These are phyloP conservation scores for Takifugu ocellatus DNA, from an alignment of 2,797 vertebrate genomes.

Conservation along the genomic window DNA sequence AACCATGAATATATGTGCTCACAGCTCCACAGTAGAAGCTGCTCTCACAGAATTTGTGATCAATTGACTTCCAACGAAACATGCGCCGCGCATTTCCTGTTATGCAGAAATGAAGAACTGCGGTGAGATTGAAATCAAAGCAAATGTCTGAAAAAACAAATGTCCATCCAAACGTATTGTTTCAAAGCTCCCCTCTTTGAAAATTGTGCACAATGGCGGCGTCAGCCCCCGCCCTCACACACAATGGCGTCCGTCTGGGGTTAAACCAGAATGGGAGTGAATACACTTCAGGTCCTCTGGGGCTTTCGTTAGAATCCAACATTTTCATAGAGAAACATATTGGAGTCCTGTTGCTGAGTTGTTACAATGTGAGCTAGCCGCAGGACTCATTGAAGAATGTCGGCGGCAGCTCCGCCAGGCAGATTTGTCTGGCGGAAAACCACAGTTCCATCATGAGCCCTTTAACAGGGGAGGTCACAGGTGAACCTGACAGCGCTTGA, in stretches of 20 bases:
- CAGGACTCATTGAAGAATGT: not conserved
- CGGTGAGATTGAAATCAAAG: slow-evolving; percentile 51
- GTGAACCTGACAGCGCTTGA: slow-evolving; percentile 58
- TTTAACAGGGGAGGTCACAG: slow-evolving; percentile 48
- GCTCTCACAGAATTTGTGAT: not conserved
- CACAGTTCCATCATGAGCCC: not conserved
- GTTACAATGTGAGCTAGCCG: not conserved
- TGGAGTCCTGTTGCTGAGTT: slow-evolving; percentile 3
- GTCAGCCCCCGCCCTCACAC: slow-evolving; percentile 40
- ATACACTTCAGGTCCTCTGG: slow-evolving; percentile 13
- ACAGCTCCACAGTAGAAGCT: not conserved
- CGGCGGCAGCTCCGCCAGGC: not conserved
- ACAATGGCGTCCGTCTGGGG: slow-evolving; percentile 48
- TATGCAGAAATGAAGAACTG: slow-evolving; percentile 35
- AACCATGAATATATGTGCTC: not conserved
- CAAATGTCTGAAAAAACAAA: slow-evolving; percentile 50
- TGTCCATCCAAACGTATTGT: slow-evolving; percentile 54
- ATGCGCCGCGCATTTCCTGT: slow-evolving; percentile 25
- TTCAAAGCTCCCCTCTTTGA: slow-evolving; percentile 41
- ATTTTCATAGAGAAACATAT: slow-evolving; percentile 21
- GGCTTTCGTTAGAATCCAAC: slow-evolving; percentile 37
- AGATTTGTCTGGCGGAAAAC: not conserved
- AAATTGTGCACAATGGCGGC: slow-evolving; percentile 52
- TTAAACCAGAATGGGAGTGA: slow-evolving; percentile 16
- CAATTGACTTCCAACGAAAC: not conserved